A percentile compares a stretch with the other conserved stretches of the same genome.
Conservation (phyloP, 2,797 vertebrate genomes). For the Kryptolebias ocellatus region DNA sequence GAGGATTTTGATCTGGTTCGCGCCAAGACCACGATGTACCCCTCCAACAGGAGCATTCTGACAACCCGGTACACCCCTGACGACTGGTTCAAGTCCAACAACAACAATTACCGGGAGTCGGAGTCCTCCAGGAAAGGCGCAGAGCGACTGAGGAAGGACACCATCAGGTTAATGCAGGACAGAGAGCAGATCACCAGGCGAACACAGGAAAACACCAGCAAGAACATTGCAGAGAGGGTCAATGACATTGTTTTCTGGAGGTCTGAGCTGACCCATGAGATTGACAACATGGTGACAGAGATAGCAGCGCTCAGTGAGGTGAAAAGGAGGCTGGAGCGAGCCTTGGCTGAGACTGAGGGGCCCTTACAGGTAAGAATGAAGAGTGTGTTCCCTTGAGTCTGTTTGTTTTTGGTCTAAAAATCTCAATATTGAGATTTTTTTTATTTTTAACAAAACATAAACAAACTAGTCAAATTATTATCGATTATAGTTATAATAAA, state of each 20-base stretch:
- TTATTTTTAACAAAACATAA: not conserved
- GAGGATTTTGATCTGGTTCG: conserved; percentile 79
- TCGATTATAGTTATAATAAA: not conserved
- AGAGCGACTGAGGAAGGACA: conserved; percentile 88
- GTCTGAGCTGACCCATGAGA: conserved; percentile 90
- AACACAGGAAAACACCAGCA: conserved; percentile 85
- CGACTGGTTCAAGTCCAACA: conserved; percentile 91
- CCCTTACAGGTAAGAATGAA: conserved; percentile 88
- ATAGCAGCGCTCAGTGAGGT: conserved; percentile 84
- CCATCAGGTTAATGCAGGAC: conserved; percentile 88
- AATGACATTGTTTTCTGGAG: conserved; percentile 93
- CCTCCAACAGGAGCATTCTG: conserved; percentile 85
- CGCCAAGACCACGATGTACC: conserved; percentile 82
- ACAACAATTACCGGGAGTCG: conserved; percentile 88
- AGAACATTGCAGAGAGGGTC: conserved; percentile 88
- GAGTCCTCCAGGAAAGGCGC: conserved; percentile 86
- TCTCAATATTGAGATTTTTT: not conserved
- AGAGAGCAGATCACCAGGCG: conserved; percentile 87
- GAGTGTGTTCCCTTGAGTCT: no score
- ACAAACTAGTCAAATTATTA: not conserved
- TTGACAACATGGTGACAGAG: conserved; percentile 92
- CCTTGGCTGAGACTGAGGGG: conserved; percentile 87
- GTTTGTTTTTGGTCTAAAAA: not conserved
- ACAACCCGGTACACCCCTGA: conserved; percentile 87
- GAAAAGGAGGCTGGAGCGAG: conserved; percentile 90